Evolutionary conservation across 2,888 invertebrate species (phyloP).

Genomic region (Trisateles emortualis): DNA sequence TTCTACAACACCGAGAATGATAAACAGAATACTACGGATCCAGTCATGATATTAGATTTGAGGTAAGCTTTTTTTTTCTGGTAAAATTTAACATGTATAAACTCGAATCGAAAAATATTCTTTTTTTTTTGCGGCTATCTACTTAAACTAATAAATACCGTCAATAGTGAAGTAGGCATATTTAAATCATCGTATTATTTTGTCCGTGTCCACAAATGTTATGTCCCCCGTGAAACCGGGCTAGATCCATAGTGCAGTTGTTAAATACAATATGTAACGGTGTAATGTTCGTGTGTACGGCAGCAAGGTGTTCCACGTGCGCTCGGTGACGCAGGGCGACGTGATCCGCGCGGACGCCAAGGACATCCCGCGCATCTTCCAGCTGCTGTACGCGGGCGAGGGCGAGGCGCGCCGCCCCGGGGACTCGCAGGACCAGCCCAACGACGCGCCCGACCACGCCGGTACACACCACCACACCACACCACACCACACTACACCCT

Average conservation of each 20-base stretch:
- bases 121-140: too few relatives aligned
- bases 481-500: too few relatives aligned
- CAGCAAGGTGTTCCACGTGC: conserved; percentile 99
- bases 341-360: conserved; percentile 99
- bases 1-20: conserved; percentile 98
- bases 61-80: conserved; percentile 88
- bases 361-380: conserved; percentile 99
- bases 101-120: too few relatives aligned
- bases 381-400: conserved; percentile 98
- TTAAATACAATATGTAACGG: background rate
- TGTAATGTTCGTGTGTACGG: conserved; percentile 39
- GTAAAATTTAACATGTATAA: background rate
- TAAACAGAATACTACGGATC: conserved; percentile 97
- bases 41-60: conserved; percentile 97
- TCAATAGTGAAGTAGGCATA: too few relatives aligned
- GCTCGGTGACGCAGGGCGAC: conserved; percentile 99
- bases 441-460: conserved; percentile 68
- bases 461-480: conserved; percentile 50
- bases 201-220: too few relatives aligned
- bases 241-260: too few relatives aligned
- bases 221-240: too few relatives aligned
- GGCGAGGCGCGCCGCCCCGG: conserved; percentile 95
- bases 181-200: too few relatives aligned
- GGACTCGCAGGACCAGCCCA: conserved; percentile 67
- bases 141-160: too few relatives aligned